Evolutionary conservation across 2,113 vertebrate species (phyloP), one percentile per base, ranked within the genome.

Genomic region (Tauraco erythrolophus): DNA sequence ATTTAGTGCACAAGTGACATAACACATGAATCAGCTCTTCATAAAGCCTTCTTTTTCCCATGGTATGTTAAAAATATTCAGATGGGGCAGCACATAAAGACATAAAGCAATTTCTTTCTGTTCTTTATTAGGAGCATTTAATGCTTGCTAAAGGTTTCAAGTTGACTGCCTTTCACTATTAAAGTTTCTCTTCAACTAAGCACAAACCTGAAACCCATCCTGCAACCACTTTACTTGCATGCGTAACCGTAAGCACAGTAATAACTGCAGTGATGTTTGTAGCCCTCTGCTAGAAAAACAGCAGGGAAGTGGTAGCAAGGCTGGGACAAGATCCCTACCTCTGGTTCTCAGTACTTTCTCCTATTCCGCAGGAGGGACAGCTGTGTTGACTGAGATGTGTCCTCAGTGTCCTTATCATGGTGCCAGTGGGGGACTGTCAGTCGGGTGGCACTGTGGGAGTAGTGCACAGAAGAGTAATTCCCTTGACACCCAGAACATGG

Each of bases 31-130:
- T 69, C 22, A 39, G 54, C 71, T 96, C 86, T 95, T 97, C 93
- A 96, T 92, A 96, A 97, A 96, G 83, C 35, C 78, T 96, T 93
- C 65, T 97, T 95, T 96, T 85, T 74, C 95, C 71, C 22, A 11
- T 85, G 68, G 65, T 94, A 61, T 54, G 50, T 82, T 91, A 56
- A 75, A 91, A 45, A 56, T 64, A 58, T 23, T 86, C 53, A 45
- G 50, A 53, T 54, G 56, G 77, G 76, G 53, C 56, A 82, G 41
- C 57, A 82, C n/a, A 39, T 60, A 72, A 27, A 84, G 53, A 39
- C 69, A 91, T n/a, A n/a, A n/a, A n/a, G 35, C 30, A 27, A 14
- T 76, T 96, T 64, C 30, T 91, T 77, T 84, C 69, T 74, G 39
- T 28, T 66, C 79, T 66, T 75, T 71, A 62, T 88, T 84, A 74